Evolutionary conservation across 1,140 invertebrate species (phyloP).

Genomic region (Drosophila pandora): DNA sequence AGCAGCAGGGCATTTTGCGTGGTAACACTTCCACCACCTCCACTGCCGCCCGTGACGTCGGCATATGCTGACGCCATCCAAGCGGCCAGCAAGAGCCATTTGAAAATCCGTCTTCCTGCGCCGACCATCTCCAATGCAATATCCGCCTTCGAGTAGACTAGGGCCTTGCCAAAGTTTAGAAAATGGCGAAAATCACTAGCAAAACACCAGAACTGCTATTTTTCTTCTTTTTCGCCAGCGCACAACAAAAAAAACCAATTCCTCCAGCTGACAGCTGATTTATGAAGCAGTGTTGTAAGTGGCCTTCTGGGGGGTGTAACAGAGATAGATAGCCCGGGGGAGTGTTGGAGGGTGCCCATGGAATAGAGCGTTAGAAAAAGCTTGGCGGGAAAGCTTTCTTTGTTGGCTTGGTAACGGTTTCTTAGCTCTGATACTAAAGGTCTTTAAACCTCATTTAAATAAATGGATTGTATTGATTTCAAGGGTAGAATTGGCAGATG

Average conservation of each 20-base stretch:
- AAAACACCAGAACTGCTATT: conserved; percentile 20
- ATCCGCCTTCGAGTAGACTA: neutral
- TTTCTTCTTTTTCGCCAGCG: conserved; percentile 28
- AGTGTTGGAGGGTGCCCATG: conserved; percentile 7
- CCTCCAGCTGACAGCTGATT: conserved; percentile 40
- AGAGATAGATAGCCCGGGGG: neutral
- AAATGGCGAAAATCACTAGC: conserved; percentile 7
- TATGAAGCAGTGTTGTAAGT: conserved; percentile 32
- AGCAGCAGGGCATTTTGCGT: conserved; percentile 55
- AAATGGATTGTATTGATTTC: conserved; percentile 32
- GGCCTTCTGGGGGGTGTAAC: neutral
- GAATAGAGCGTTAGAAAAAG: conserved; percentile 20
- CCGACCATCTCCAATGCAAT: conserved; percentile 9
- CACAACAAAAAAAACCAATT: conserved; percentile 38
- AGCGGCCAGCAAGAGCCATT: conserved; percentile 26
- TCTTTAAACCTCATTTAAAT: conserved; percentile 10
- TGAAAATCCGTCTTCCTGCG: conserved; percentile 1
- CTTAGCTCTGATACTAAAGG: neutral
- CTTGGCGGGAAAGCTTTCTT: conserved; percentile 22
- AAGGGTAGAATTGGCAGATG: neutral
- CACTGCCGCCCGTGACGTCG: conserved; percentile 52
- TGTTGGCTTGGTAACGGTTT: conserved; percentile 15
- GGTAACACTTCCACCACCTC: neutral
- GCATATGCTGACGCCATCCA: conserved; percentile 70
- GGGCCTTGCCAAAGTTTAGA: neutral